These are phyloP conservation scores for Spermophilus dauricus DNA, from an alignment of 2,113 vertebrate species.

Conservation along the genomic window DNA sequence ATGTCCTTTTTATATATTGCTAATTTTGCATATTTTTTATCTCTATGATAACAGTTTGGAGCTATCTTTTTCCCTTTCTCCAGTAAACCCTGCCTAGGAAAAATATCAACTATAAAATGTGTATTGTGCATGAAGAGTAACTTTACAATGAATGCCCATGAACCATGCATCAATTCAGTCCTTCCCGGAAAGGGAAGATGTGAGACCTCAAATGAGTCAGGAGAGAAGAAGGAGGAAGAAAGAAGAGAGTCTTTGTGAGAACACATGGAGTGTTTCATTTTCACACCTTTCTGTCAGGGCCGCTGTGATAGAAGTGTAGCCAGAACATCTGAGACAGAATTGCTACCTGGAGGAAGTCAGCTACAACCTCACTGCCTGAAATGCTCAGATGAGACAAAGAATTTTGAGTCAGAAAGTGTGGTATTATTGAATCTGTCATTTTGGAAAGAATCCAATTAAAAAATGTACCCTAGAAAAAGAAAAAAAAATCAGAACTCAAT, in stretches of 20 bases:
- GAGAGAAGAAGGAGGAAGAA: neutral
- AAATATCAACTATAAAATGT: neutral
- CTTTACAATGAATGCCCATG: neutral
- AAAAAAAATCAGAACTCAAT: neutral
- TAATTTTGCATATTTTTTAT: neutral
- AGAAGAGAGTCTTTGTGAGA: neutral
- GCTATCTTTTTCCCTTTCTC: neutral
- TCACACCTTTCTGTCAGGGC: neutral
- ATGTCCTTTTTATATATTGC: neutral
- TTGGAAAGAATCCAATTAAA: neutral
- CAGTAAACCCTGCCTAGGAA: neutral
- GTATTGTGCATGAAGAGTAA: neutral
- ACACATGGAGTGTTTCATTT: neutral
- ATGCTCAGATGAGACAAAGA: neutral
- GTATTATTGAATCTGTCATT: neutral
- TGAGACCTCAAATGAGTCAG: neutral
- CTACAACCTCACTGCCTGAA: neutral
- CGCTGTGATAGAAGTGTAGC: neutral
- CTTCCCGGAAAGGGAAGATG: neutral
- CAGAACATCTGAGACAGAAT: neutral
- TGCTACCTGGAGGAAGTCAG: neutral
- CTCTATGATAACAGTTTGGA: neutral
- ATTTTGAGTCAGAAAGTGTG: constrained; percentile 5
- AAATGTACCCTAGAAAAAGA: neutral
- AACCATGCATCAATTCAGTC: neutral